Percentiles rank a stretch among this genome's conserved stretches.
These are phyloP conservation scores for Tiliqua scincoides DNA, from an alignment of 2,113 vertebrate species.

Conservation along the genomic window DNA sequence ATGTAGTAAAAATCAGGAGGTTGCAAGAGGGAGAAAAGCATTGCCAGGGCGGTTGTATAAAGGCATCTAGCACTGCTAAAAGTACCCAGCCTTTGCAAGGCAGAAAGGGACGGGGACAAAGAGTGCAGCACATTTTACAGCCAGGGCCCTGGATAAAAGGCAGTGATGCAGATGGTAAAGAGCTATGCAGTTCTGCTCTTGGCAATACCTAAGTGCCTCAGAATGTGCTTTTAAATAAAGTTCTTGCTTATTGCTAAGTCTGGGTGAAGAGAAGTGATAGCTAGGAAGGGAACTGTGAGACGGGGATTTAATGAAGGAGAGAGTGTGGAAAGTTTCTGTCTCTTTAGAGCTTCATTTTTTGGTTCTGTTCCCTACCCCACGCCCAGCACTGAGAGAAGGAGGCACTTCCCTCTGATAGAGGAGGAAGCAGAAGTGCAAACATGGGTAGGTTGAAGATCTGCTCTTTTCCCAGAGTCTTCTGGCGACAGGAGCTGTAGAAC, in stretches of 20 bases:
- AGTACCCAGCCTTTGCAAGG: constrained; percentile 1
- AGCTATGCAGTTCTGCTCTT: not conserved
- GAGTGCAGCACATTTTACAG: not conserved
- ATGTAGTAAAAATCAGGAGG: constrained; percentile 1
- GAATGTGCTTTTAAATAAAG: not conserved
- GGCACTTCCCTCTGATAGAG: no score
- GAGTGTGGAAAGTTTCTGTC: not conserved
- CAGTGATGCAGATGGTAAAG: not conserved
- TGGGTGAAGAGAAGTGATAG: constrained; percentile 9
- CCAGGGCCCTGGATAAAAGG: not conserved
- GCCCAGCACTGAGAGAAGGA: not conserved
- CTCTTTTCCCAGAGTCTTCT: not conserved
- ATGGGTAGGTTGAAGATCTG: not conserved
- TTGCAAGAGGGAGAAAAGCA: not conserved
- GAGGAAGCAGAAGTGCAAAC: not conserved
- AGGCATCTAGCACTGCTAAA: not conserved
- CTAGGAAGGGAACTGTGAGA: not conserved
- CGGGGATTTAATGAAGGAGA: not conserved
- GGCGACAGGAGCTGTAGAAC: not conserved
- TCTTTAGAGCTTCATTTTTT: no score
- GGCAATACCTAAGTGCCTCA: not conserved
- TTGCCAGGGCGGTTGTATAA: not conserved
- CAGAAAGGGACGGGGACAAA: not conserved
- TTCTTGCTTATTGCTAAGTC: not conserved
- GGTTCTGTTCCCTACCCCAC: not conserved